phyloP scores from a whole-genome alignment of 1,140 invertebrate genomes.

The Probaryconus sp. region DNA sequence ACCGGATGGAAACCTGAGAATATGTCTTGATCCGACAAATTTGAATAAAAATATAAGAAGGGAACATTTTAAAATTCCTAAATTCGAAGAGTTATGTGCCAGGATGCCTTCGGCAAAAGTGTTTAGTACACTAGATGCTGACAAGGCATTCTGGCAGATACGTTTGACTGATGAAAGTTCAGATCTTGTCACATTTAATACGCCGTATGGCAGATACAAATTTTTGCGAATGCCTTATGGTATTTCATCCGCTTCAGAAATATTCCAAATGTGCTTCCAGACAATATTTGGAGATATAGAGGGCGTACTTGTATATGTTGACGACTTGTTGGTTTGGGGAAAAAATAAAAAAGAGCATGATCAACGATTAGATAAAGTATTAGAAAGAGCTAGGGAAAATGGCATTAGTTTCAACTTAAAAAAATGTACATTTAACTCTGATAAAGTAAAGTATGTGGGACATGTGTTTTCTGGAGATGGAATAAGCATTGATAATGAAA shows the following conservation, averaged over 20 bases:
- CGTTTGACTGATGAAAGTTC: constrained; percentile 23
- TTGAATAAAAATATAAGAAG: neutral
- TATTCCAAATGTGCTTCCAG: constrained; percentile 32
- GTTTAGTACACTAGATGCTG: constrained; percentile 25
- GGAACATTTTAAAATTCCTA: neutral
- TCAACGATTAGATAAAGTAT: constrained; percentile 53
- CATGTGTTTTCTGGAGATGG: constrained; percentile 13
- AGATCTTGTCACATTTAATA: constrained; percentile 35
- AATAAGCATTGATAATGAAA: neutral
- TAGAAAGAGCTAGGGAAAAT: constrained; percentile 33
- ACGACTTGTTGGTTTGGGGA: constrained; percentile 70
- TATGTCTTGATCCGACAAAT: neutral
- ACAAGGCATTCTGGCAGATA: constrained; percentile 43
- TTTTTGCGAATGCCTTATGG: constrained; percentile 59
- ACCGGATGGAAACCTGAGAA: neutral
- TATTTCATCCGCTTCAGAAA: constrained; percentile 42
- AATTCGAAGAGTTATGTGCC: constrained; percentile 2
- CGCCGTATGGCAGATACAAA: constrained; percentile 53
- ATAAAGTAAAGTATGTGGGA: constrained; percentile 64
- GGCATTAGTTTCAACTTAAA: constrained; percentile 30
- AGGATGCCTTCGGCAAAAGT: constrained; percentile 30
- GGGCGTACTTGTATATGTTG: constrained; percentile 66
- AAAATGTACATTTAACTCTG: constrained; percentile 66
- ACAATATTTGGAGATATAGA: constrained; percentile 48
- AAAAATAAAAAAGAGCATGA: constrained; percentile 56